phyloP scores from a whole-genome alignment of 2,797 vertebrate genomes.

The Chromis chromis region DNA sequence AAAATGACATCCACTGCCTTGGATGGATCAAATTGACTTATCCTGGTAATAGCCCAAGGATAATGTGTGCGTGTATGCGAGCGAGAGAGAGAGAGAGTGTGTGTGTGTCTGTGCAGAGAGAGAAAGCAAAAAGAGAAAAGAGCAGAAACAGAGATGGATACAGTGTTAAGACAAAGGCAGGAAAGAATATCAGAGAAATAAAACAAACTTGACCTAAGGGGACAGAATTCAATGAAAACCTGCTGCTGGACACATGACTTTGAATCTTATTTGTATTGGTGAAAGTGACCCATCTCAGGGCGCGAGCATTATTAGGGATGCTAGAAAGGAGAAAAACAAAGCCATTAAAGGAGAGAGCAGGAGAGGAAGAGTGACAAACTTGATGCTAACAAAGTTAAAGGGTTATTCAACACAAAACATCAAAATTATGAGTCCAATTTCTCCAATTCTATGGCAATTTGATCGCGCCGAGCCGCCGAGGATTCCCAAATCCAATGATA shows the following conservation, averaged over 20 bases:
- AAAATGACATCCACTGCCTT: conserved; percentile 83
- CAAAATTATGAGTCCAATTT: conserved; percentile 84
- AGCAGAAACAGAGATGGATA: conserved; percentile 75
- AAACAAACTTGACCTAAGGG: conserved; percentile 91
- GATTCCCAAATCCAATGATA: conserved; percentile 76
- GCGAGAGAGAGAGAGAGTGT: conserved; percentile 38
- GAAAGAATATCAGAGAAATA: conserved; percentile 88
- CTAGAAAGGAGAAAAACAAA: conserved; percentile 78
- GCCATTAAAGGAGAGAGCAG: conserved; percentile 74
- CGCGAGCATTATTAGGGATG: conserved; percentile 87
- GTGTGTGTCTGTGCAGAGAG: conserved; percentile 54
- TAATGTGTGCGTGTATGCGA: conserved; percentile 74
- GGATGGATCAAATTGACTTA: conserved; percentile 85
- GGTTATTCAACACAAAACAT: conserved; percentile 77
- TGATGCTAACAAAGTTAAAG: conserved; percentile 84
- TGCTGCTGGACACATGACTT: conserved; percentile 92
- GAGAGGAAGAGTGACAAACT: conserved; percentile 76
- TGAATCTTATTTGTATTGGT: conserved; percentile 98
- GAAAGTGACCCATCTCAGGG: conserved; percentile 90
- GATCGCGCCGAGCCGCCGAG: conserved; percentile 61
- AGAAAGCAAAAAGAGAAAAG: conserved; percentile 48
- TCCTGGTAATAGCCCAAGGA: conserved; percentile 83
- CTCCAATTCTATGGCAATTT: conserved; percentile 73
- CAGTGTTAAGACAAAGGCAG: conserved; percentile 71
- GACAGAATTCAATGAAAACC: conserved; percentile 92